Evolutionary conservation across 2,797 vertebrate species (phyloP).

Genomic region (Chrosomus eos): DNA sequence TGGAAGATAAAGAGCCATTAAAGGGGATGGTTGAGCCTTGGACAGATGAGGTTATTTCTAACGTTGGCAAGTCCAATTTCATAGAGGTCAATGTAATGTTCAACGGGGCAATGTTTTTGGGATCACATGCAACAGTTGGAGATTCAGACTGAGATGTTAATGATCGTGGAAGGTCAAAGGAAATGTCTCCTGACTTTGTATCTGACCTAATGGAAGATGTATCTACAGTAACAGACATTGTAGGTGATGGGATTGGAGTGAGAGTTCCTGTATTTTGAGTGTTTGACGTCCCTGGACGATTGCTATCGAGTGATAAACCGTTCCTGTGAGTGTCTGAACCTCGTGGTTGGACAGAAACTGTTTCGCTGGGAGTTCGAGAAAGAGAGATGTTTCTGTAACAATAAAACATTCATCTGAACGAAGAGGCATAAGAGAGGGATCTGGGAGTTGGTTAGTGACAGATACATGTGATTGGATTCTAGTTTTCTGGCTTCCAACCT

Average conservation of each 20-base stretch:
- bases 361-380: slow-evolving; percentile 25
- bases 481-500: slow-evolving; percentile 64
- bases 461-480: slow-evolving; percentile 48
- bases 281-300: background rate
- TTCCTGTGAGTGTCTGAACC: slow-evolving; percentile 14
- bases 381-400: slow-evolving; percentile 3
- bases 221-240: slow-evolving; percentile 10
- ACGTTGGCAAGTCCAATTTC: slow-evolving; percentile 4
- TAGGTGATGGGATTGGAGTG: background rate
- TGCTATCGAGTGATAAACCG: background rate
- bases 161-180: slow-evolving; percentile 36
- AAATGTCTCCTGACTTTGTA: slow-evolving; percentile 12
- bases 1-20: background rate
- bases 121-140: background rate
- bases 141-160: background rate
- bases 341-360: background rate
- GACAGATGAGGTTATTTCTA: slow-evolving; percentile 7
- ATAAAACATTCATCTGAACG: slow-evolving; percentile 38
- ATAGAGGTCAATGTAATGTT: background rate
- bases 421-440: slow-evolving; percentile 60
- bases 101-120: background rate
- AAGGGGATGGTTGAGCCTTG: background rate
- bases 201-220: background rate
- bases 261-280: background rate
- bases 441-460: slow-evolving; percentile 61